These are phyloP conservation scores for Lasioglossum pauxillum DNA, from an alignment of 2,888 invertebrate species.

Conservation along the genomic window DNA sequence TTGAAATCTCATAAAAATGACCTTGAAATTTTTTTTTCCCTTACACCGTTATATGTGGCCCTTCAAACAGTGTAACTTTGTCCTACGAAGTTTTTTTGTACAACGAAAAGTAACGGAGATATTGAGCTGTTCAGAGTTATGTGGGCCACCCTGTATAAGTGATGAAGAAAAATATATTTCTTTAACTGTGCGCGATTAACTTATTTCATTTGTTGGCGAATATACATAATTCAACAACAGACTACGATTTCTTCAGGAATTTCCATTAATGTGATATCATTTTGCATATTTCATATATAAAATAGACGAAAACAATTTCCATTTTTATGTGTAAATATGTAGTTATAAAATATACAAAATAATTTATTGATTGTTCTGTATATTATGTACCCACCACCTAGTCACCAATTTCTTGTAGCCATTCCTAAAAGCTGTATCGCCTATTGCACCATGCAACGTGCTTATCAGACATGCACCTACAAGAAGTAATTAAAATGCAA, in stretches of 20 bases:
- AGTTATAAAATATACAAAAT: background rate
- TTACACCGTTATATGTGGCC: too few species aligned
- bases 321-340: background rate
- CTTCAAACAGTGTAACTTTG: too few species aligned
- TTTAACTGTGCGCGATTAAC: background rate
- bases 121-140: too few species aligned
- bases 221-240: background rate
- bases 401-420: constrained; percentile 78
- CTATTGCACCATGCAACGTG: constrained; percentile 80
- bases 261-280: background rate
- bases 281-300: background rate
- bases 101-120: too few species aligned
- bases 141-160: too few species aligned
- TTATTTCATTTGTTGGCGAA: background rate
- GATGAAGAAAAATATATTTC: background rate
- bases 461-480: constrained; percentile 82
- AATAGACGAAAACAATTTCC: background rate
- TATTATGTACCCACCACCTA: constrained; percentile 79
- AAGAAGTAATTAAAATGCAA: constrained; percentile 69
- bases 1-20: too few species aligned
- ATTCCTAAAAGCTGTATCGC: constrained; percentile 74
- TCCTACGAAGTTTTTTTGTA: too few species aligned
- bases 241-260: background rate
- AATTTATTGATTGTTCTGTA: constrained; percentile 15
- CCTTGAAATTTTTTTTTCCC: too few species aligned